Base-by-base conservation (phyloP, 2,113 vertebrate species). In the Thymallus thymallus region DNA sequence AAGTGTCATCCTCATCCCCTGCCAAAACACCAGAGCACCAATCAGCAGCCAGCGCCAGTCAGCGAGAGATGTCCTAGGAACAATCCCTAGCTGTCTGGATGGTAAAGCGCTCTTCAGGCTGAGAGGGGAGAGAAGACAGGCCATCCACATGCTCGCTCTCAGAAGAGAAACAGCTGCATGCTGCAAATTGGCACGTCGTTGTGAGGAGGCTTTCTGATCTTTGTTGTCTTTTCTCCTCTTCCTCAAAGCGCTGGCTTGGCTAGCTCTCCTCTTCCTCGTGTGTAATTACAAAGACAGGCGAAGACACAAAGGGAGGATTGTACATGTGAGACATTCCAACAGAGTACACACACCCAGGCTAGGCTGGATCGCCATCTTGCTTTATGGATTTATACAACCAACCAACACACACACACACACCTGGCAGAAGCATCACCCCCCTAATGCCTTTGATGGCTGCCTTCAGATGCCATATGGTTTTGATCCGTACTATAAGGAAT, bases 81-180 rank as follows among this genome's bases (percentile, higher is more conserved):
- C 48, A 51, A 14, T 18, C 16, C 48, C 16, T 5, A 84, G 81
- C 72, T 13, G 7, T 66, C 78, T 60, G 63, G 66, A 76, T 68
- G 71, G 24, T 48, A 73, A 79, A 63, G 18, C 65, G 63, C 73
- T 86, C 62, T 76, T 60, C 46, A 65, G 68, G 66, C 61, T 70
- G 79, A 80, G 41, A 51, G 9, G 35, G 35, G 16, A 51, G 48
- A 51, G 79, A 72, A 79, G 69, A 87, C 67, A 61, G 61, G 70
- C 69, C 22, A 23, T 62, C 75, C 71, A 58, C 35, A 72, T 74
- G 4, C 3, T 18, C 32, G 71, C 76, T 80, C 78, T 79, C 77
- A 69, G 84, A 76, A 86, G 78, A 76, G 75, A 86, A 86, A 87
- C 85, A 88, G 87, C 88, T 89, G 89, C 83, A 69, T 79, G 72